Evolutionary conservation across 35 echinoderm and acorn worm species (phyloP).

Genomic region (Lytechinus pictus): DNA sequence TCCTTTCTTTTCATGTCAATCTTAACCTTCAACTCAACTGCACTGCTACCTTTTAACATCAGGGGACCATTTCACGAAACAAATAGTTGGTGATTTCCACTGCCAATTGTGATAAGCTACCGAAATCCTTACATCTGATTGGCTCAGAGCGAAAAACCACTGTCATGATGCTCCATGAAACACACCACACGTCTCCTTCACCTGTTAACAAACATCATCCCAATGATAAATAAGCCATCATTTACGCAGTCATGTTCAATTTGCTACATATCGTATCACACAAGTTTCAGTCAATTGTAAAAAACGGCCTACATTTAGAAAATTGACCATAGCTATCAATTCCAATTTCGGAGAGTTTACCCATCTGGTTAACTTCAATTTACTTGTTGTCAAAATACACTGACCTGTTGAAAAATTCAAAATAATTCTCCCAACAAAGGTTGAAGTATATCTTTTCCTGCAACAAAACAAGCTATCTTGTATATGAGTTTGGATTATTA

Average conservation of each 20-base stretch:
- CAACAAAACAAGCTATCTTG: neutral
- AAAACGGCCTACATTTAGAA: neutral
- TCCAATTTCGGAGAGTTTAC: neutral
- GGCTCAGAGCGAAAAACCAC: too few relatives aligned
- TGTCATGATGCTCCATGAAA: too few relatives aligned
- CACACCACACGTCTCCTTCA: neutral
- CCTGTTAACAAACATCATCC: neutral
- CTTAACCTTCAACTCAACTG: neutral
- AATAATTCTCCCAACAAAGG: too few relatives aligned
- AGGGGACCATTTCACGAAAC: too few relatives aligned
- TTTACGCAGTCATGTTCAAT: neutral
- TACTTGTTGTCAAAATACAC: neutral
- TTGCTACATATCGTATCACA: neutral
- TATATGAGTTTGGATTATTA: neutral
- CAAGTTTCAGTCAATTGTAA: neutral
- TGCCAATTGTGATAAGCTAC: too few relatives aligned
- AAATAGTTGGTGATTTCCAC: too few relatives aligned
- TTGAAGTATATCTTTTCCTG: neutral
- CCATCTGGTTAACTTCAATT: neutral
- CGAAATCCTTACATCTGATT: too few relatives aligned
- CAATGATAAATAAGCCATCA: neutral
- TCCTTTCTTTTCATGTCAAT: neutral
- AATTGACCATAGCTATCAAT: slow-evolving; percentile 5
- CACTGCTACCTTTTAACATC: too few relatives aligned
- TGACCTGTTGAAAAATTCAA: neutral